phyloP scores from a whole-genome alignment of 2,888 invertebrate species.

The Dasysyrphus albostriatus region DNA sequence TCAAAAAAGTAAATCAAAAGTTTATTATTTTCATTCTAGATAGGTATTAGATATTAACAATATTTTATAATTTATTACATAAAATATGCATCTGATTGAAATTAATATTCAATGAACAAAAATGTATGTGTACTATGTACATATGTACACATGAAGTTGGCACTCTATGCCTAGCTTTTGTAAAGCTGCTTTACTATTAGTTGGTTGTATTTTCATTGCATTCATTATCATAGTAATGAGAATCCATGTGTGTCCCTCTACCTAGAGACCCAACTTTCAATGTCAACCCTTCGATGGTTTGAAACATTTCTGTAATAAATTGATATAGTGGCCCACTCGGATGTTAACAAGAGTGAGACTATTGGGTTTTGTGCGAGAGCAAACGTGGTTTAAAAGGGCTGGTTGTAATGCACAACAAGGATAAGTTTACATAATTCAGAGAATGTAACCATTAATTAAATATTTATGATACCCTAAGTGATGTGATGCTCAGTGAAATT shows the following conservation, averaged over 20 bases:
- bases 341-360: not conserved
- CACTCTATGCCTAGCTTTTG: too few species aligned
- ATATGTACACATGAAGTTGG: too few species aligned
- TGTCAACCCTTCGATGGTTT: not conserved
- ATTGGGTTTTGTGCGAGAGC: not conserved
- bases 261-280: not conserved
- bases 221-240: not conserved
- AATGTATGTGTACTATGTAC: too few species aligned
- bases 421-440: not conserved
- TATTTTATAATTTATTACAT: too few species aligned
- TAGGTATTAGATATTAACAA: too few species aligned
- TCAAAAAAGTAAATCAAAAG: not conserved
- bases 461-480: constrained; percentile 12
- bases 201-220: constrained; percentile 8
- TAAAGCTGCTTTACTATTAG: not conserved
- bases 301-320: constrained; percentile 13
- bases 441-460: not conserved
- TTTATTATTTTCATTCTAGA: too few species aligned
- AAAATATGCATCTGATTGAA: too few species aligned
- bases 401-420: not conserved
- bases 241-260: not conserved
- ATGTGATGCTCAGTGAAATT: not conserved
- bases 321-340: not conserved
- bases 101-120: not conserved
- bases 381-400: constrained; percentile 7